Conservation (phyloP, 2,888 invertebrate species). For the Morinoia aosen region DNA sequence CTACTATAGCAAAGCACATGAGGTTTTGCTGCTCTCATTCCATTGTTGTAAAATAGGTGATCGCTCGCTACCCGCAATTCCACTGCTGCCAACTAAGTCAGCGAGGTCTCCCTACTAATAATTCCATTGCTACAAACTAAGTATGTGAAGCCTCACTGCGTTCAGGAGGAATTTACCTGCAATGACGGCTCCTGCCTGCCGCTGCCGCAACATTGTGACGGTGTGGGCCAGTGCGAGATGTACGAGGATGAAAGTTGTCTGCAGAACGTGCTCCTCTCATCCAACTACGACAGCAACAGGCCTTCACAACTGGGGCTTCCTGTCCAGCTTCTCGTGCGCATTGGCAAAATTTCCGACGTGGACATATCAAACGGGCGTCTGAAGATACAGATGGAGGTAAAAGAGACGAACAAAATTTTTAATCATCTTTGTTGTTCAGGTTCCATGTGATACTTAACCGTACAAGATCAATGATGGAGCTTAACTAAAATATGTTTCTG, state of each 20-base stretch:
- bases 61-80: no score
- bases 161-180: constrained; percentile 12
- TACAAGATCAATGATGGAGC: no score
- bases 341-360: neutral
- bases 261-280: neutral
- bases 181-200: constrained; percentile 20
- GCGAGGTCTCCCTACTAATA: no score
- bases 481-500: no score
- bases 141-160: neutral
- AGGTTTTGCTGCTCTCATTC: no score
- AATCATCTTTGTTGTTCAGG: no score
- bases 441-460: no score
- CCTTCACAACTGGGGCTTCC: neutral
- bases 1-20: no score
- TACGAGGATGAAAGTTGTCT: neutral
- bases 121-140: no score
- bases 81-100: no score
- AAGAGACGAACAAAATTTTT: neutral
- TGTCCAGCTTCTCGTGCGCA: neutral
- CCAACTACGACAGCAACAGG: neutral
- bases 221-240: neutral
- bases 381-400: neutral
- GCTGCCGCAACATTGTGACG: neutral
- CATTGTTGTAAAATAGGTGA: no score
- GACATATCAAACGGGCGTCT: neutral